A percentile compares a stretch with the other conserved stretches of the same genome.
Evolutionary conservation across 2,888 invertebrate species (phyloP).

Genomic region (Villa cingulata): DNA sequence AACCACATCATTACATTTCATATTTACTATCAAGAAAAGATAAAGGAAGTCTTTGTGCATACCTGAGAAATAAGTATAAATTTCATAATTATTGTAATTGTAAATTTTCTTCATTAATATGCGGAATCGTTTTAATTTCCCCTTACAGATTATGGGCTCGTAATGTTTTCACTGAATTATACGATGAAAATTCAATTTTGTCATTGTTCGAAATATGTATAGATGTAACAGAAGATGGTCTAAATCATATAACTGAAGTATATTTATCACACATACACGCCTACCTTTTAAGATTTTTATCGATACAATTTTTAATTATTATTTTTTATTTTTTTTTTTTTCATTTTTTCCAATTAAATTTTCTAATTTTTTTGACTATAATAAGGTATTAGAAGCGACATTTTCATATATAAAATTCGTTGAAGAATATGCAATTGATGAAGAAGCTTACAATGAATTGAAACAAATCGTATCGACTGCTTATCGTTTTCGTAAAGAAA

Average conservation of each 20-base stretch:
- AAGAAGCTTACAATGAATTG: constrained; percentile 52
- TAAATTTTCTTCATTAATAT: too few relatives aligned
- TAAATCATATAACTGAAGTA: constrained; percentile 48
- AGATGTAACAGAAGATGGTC: constrained; percentile 57
- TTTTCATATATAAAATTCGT: constrained; percentile 65
- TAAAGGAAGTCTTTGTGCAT: constrained; percentile 56
- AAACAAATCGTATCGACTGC: constrained; percentile 55
- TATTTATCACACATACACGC: constrained; percentile 6
- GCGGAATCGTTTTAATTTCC: neutral
- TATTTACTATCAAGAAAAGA: constrained; percentile 69
- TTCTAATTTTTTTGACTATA: too few relatives aligned
- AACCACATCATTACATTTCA: constrained; percentile 49
- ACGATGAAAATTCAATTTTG: constrained; percentile 57
- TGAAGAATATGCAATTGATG: constrained; percentile 48
- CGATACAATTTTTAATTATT: neutral
- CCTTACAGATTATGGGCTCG: constrained; percentile 51
- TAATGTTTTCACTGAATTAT: constrained; percentile 49
- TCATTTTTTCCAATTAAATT: too few relatives aligned
- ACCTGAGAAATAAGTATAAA: constrained; percentile 48
- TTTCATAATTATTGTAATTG: neutral
- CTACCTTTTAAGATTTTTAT: neutral
- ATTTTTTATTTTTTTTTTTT: constrained; percentile 11
- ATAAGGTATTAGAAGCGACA: constrained; percentile 52
- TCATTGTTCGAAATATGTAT: constrained; percentile 53
- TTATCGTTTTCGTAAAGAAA: constrained; percentile 52